phyloP scores from a whole-genome alignment of 2,113 vertebrate species.

The Zosterops borbonicus region DNA sequence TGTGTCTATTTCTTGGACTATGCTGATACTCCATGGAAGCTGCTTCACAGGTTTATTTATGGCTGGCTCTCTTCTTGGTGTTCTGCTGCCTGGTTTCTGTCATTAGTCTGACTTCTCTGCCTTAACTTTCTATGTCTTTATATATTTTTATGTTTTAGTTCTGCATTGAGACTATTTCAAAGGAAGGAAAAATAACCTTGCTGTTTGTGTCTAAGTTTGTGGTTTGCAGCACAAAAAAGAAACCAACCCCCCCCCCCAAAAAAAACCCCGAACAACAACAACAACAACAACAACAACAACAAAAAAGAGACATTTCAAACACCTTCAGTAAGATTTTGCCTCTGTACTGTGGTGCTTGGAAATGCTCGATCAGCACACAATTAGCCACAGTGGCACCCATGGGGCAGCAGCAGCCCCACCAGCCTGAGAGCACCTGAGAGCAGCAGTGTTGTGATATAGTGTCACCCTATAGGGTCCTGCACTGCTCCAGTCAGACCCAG shows the following conservation, averaged over 20 bases:
- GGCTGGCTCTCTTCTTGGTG: not conserved
- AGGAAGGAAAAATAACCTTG: not conserved
- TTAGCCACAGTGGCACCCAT: not conserved
- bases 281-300: too few species aligned
- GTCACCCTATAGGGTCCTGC: not conserved
- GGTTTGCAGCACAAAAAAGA: not conserved
- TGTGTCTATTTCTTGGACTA: not conserved
- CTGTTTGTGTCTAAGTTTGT: not conserved
- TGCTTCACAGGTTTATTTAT: slow-evolving; percentile 28
- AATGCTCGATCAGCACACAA: not conserved
- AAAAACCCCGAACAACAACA: too few species aligned
- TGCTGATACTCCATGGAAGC: not conserved
- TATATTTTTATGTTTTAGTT: not conserved
- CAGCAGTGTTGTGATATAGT: accelerated
- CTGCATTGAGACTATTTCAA: not conserved
- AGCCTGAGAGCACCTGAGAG: not conserved
- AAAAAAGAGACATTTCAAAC: not conserved
- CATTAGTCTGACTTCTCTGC: not conserved
- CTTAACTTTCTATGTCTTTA: not conserved
- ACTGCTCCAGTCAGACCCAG: not conserved
- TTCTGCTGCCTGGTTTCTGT: slow-evolving; percentile 20
- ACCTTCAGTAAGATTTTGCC: not conserved
- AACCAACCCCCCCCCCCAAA: too few species aligned
- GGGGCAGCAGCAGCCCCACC: not conserved
- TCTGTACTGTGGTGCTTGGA: not conserved